Conservation (phyloP, 1,140 invertebrate species). For the Drosophila subobscura region DNA sequence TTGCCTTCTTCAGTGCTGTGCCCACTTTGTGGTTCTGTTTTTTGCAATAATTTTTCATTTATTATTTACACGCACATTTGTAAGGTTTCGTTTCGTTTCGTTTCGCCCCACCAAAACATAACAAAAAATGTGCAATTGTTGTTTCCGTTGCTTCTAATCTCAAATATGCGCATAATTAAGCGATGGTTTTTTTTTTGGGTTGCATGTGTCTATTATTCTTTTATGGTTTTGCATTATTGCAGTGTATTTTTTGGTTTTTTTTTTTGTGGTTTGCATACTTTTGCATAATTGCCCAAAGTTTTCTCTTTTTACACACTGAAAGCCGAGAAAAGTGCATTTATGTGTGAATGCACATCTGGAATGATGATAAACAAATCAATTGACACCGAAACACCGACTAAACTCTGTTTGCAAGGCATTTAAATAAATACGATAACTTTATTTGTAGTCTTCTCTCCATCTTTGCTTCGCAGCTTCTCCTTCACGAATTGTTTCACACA, state of each 20-base stretch:
- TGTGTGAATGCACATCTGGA: no score
- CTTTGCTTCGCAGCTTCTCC: conserved; percentile 7
- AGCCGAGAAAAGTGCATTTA: no score
- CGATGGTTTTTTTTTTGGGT: conserved; percentile 25
- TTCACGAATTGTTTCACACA: background rate
- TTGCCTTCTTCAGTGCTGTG: no score
- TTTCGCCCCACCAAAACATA: conserved; percentile 33
- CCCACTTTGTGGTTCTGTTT: conserved; percentile 64
- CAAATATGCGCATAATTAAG: conserved; percentile 73
- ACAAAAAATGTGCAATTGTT: conserved; percentile 4
- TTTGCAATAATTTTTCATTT: conserved; percentile 59
- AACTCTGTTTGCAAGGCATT: conserved; percentile 1
- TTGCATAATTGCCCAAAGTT: conserved; percentile 30
- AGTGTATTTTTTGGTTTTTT: background rate
- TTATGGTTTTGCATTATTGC: no score
- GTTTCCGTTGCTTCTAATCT: conserved; percentile 46
- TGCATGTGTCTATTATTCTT: no score
- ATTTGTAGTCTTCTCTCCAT: conserved; percentile 67
- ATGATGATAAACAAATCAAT: background rate
- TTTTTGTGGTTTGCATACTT: conserved; percentile 48
- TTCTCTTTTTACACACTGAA: background rate
- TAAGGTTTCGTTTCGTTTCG: conserved; percentile 52
- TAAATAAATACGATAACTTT: conserved; percentile 78
- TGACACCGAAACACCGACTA: background rate
- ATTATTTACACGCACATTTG: conserved; percentile 67